phyloP scores from a whole-genome alignment of 2,113 vertebrate genomes.

The Dissostichus mawsoni region DNA sequence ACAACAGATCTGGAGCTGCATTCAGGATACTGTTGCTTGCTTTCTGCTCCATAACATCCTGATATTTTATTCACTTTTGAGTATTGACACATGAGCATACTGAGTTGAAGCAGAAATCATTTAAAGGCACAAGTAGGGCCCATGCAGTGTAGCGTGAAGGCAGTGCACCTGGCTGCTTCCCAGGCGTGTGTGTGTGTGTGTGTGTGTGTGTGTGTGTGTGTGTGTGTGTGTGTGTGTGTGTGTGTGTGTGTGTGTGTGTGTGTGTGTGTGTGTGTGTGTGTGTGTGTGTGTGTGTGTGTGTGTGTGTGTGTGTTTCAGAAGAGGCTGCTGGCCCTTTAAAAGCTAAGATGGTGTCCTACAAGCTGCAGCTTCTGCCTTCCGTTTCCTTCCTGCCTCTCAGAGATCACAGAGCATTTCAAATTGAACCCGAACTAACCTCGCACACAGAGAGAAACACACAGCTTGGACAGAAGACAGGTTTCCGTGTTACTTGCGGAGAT shows the following conservation, averaged over 20 bases:
- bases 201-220: background rate
- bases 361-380: slow-evolving; percentile 73
- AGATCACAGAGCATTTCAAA: slow-evolving; percentile 58
- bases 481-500: slow-evolving; percentile 1
- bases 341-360: slow-evolving; percentile 79
- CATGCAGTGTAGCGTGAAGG: slow-evolving; percentile 20
- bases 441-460: background rate
- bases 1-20: background rate
- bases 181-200: slow-evolving; percentile 22
- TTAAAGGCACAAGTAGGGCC: slow-evolving; percentile 12
- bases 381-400: slow-evolving; percentile 66
- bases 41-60: too few species aligned
- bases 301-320: background rate
- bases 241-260: too few species aligned
- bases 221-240: background rate
- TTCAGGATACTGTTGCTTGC: too few species aligned
- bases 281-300: too few species aligned
- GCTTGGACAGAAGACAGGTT: background rate
- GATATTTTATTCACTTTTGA: too few species aligned
- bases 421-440: slow-evolving; percentile 54
- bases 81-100: background rate
- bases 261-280: too few species aligned
- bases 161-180: slow-evolving; percentile 66
- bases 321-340: slow-evolving; percentile 76
- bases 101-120: background rate